Evolutionary conservation across 2,113 vertebrate genomes (phyloP), one percentile per base, ranked within the genome.

Genomic region (Pseudopodoces humilis): DNA sequence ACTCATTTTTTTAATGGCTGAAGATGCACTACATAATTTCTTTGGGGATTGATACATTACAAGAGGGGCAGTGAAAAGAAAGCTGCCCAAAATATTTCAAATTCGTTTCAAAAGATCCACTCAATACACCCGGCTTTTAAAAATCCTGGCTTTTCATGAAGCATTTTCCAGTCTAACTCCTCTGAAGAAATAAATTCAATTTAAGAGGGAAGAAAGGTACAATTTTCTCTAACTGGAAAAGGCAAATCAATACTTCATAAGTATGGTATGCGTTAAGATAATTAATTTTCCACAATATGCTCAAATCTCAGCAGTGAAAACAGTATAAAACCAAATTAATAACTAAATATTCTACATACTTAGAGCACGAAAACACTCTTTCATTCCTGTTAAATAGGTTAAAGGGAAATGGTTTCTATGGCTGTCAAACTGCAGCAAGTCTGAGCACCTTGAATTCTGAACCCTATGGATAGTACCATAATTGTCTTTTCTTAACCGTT

Each of bases 271-370:
- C 1, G 7, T 86, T 92, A 95, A 79, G 87, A 97, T 88, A 97
- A 98, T 97, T 98, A 97, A 97, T 95, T 97, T 96, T 94, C 93
- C 88, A 97, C 80, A 97, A 92, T 90, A 95, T 69, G 52, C 86
- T 95, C 83, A 78, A 94, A 59, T 95, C 83, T 83, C 75, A 92
- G 49, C 95, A 81, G 62, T 92, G 88, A 95, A 91, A 92, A 86
- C 81, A 95, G 83, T 49, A 88, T 94, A 94, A 95, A 79, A 86
- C 80, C 69, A 94, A 96, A 87, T 88, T 72, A 87, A 68, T 75
- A 84, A 88, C 63, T 55, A 97, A 97, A 93, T 96, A 97, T 70
- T 91, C 90, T 80, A 79, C 88, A 79, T 52, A 75, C 56, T 78
- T 85, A 88, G 56, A 83, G 64, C 71, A 94, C 59, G 53, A 85